Base-by-base conservation (phyloP, 2,113 vertebrate species). In the Grammomys dolichurus region DNA sequence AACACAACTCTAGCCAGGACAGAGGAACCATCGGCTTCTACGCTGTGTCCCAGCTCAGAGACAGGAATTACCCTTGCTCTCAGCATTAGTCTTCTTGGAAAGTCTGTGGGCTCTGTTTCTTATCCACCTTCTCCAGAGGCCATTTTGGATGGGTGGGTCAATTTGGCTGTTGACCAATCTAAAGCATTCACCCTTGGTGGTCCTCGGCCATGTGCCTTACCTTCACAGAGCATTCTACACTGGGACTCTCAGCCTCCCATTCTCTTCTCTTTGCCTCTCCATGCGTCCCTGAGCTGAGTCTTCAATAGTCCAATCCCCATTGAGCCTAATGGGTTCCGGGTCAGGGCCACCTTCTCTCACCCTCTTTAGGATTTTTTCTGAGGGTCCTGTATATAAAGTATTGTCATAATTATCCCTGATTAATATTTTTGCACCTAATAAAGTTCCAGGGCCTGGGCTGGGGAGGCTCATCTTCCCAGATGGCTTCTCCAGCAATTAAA, bases 401-500 rank as follows among this genome's bases (percentile, higher is more conserved):
- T 19, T 87, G 89, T 88, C 93, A 60, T 94, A 24, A 70, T 91
- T 76, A 67, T 87, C 89, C 88, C 90, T 90, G 94, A 94, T 92
- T 46, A 82, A 19, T 96, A 96, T 85, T 98, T 98, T 98, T 76
- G 86, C 98, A 98, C 98, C 97, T 98, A 96, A 89, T 75, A 86
- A 95, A 95, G 93, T 97, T 96, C 98, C 76, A n/a, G 84, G 95
- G 97, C 76, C 98, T 96, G 97, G 93, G 73, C 86, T 16, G 0
- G 82, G 84, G 85, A 96, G 87, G 87, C 78, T 26, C 60, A 95
- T 28, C 85, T 95, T 95, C 96, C 96, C 90, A 95, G 95, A 94
- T 98, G 98, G 97, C 94, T 98, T 90, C 93, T 97, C 90, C 90
- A 94, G 97, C 98, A 98, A 98, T 98, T 98, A 98, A 97, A 95